Evolutionary conservation across 2,888 invertebrate genomes (phyloP).

Genomic region (Melanchra persicariae): DNA sequence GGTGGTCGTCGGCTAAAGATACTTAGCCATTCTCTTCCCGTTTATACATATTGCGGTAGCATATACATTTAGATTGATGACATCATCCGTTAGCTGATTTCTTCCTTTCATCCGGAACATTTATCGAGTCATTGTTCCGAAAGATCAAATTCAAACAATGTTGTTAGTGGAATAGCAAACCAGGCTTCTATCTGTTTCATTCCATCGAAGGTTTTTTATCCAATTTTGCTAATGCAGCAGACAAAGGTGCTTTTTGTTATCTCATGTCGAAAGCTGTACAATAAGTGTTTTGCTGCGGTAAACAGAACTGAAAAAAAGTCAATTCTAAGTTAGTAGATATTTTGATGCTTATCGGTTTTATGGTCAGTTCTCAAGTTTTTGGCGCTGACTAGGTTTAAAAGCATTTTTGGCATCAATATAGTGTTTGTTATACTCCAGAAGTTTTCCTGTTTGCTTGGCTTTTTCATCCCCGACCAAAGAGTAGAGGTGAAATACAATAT

Average conservation of each 20-base stretch:
- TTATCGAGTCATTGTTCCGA: neutral
- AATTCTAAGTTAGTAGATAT: neutral
- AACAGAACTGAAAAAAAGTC: conserved; percentile 12
- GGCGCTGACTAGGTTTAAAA: neutral
- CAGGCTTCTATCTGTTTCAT: conserved; percentile 13
- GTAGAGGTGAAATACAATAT: too few species aligned
- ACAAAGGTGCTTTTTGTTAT: conserved; percentile 33
- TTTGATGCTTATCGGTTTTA: neutral
- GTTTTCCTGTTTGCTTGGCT: neutral
- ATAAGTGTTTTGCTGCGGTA: conserved; percentile 20
- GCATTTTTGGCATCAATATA: neutral
- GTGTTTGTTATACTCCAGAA: neutral
- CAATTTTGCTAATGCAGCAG: conserved; percentile 51
- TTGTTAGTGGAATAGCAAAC: neutral
- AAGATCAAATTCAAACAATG: conserved; percentile 4
- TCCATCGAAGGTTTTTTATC: conserved; percentile 27
- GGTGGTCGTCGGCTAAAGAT: conserved; percentile 13
- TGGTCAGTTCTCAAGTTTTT: neutral
- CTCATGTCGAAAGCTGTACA: conserved; percentile 20
- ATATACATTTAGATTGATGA: conserved; percentile 18
- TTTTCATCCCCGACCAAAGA: neutral
- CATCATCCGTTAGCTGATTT: neutral
- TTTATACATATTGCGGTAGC: conserved; percentile 13
- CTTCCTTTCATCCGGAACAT: conserved; percentile 4
- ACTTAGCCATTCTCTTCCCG: conserved; percentile 35